Evolutionary conservation across 2,113 vertebrate genomes (phyloP).

Genomic region (Neogobius melanostomus): DNA sequence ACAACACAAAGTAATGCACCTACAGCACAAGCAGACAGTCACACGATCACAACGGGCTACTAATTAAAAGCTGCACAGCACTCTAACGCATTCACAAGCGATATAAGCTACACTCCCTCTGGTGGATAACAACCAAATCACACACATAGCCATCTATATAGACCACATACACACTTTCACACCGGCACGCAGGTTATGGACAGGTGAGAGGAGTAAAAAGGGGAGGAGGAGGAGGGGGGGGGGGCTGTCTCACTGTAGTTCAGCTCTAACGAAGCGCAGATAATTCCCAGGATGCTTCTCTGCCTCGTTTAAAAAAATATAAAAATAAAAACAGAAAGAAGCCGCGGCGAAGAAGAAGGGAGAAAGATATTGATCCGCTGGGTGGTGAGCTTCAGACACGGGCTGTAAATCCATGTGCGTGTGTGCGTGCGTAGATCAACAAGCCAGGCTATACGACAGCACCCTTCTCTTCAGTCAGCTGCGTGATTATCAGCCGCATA

Average conservation of each 20-base stretch:
- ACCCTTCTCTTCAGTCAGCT: conserved; percentile 36
- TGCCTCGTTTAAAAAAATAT: conserved; percentile 47
- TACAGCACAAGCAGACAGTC: conserved; percentile 39
- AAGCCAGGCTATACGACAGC: conserved; percentile 47
- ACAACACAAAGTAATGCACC: conserved; percentile 35
- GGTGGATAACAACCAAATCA: conserved; percentile 55
- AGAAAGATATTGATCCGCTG: conserved; percentile 62
- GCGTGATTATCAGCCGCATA: conserved; percentile 49
- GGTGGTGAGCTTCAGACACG: conserved; percentile 51
- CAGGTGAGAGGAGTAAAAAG: conserved; percentile 56
- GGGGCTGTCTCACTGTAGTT: conserved; percentile 41
- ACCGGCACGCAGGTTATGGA: conserved; percentile 56
- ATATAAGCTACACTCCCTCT: conserved; percentile 64
- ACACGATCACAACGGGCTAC: conserved; percentile 46
- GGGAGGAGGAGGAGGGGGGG: not conserved
- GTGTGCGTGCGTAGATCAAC: conserved; percentile 50
- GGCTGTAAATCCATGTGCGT: conserved; percentile 67
- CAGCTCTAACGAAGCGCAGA: conserved; percentile 54
- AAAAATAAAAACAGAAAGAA: conserved; percentile 28
- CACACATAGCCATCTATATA: not conserved
- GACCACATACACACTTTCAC: conserved; percentile 8
- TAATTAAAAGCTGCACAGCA: conserved; percentile 65
- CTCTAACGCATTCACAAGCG: conserved; percentile 53
- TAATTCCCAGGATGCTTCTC: conserved; percentile 67
- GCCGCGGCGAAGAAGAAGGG: conserved; percentile 34